These are phyloP conservation scores for Tortricodes alternella DNA, from an alignment of 2,888 invertebrate species.

Conservation along the genomic window DNA sequence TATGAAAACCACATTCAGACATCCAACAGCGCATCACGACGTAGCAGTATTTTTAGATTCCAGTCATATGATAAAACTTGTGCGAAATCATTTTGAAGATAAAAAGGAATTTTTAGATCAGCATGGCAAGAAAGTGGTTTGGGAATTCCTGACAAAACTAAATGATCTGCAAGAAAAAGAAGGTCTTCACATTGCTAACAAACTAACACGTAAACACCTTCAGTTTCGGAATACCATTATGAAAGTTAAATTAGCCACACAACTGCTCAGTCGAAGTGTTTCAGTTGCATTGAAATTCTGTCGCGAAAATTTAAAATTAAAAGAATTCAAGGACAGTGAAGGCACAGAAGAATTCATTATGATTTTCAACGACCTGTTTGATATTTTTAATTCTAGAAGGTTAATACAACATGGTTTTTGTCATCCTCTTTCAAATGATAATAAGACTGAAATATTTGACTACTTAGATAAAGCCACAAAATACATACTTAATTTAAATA, in stretches of 20 bases:
- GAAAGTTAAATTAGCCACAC: conserved; percentile 37
- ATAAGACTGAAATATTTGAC: conserved; percentile 6
- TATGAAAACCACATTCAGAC: conserved; percentile 35
- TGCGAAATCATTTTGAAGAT: conserved; percentile 34
- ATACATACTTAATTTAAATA: conserved; percentile 9
- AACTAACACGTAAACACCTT: conserved; percentile 33
- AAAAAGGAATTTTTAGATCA: conserved; percentile 15
- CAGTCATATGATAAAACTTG: conserved; percentile 22
- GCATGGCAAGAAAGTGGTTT: conserved; percentile 12
- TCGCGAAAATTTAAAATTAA: conserved; percentile 27
- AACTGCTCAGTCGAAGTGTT: conserved; percentile 37
- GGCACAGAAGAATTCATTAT: conserved; percentile 31
- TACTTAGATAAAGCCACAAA: conserved; percentile 15
- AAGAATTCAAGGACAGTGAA: conserved; percentile 25
- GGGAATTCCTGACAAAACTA: conserved; percentile 30
- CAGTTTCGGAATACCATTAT: conserved; percentile 35
- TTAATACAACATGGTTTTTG: conserved; percentile 32
- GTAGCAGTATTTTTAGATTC: neutral
- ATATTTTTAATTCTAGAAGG: conserved; percentile 34
- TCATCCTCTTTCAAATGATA: neutral
- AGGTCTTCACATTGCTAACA: conserved; percentile 33
- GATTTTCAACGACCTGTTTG: conserved; percentile 33
- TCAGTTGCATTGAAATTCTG: conserved; percentile 33
- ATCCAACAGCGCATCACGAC: conserved; percentile 26
- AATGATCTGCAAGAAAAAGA: conserved; percentile 31